Conservation (phyloP, 1,140 invertebrate genomes). For the Brachionus manjavacas region DNA sequence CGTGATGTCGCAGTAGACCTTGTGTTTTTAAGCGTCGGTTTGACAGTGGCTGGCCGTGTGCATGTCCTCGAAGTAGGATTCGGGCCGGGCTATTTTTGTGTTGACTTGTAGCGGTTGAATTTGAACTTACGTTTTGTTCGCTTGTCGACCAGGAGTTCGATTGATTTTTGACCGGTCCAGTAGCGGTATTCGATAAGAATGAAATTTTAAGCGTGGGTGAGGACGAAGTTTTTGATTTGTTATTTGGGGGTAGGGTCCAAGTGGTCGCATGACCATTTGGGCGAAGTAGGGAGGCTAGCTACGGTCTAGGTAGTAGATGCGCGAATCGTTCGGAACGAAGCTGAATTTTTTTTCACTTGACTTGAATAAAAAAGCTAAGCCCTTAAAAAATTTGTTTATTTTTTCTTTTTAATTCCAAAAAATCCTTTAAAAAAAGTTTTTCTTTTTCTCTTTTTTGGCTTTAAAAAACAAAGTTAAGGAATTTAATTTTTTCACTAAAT, state of each 20-base stretch:
- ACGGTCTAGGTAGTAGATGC: constrained; percentile 75
- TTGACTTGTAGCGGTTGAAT: background rate
- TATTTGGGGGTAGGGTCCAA: background rate
- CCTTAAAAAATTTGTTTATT: background rate
- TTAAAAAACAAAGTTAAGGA: background rate
- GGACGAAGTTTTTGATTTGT: background rate
- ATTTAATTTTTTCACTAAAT: background rate
- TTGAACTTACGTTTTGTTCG: background rate
- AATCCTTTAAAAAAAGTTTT: background rate
- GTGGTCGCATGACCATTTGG: too few species aligned
- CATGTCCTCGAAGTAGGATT: constrained; percentile 74
- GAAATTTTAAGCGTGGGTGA: background rate
- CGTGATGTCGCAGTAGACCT: constrained; percentile 74
- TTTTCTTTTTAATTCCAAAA: background rate
- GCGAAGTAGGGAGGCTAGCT: constrained; percentile 77
- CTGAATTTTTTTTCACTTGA: background rate
- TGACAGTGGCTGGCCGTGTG: constrained; percentile 39
- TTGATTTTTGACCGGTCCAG: constrained; percentile 5
- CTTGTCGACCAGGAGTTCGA: background rate
- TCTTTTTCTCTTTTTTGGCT: background rate
- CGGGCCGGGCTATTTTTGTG: constrained; percentile 62
- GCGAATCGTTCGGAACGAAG: constrained; percentile 71
- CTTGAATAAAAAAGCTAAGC: too few species aligned
- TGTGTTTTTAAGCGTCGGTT: constrained; percentile 55
- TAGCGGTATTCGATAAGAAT: constrained; percentile 23